phyloP scores from a whole-genome alignment of 1,140 invertebrate genomes.

The Forficula auricularia region DNA sequence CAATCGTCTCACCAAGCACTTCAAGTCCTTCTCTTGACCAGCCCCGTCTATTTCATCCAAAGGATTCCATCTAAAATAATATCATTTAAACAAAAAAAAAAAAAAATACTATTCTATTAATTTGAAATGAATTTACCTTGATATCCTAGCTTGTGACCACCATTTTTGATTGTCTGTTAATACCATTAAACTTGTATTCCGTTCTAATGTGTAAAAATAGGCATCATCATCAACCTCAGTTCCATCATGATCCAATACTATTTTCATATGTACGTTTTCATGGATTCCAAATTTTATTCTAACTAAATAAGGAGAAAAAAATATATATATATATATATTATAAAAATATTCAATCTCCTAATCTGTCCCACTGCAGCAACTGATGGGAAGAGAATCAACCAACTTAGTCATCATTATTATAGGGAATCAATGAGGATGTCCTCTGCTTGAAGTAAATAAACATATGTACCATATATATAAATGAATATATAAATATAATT shows the following conservation, averaged over 20 bases:
- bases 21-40: slow-evolving; percentile 32
- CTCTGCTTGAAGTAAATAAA: too few species aligned
- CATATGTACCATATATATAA: too few species aligned
- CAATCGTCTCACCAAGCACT: slow-evolving; percentile 48
- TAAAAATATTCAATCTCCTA: background rate
- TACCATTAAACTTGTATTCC: slow-evolving; percentile 63
- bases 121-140: slow-evolving; percentile 2
- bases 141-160: slow-evolving; percentile 23
- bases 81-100: background rate
- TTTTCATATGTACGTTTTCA: slow-evolving; percentile 38
- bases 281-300: slow-evolving; percentile 38
- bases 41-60: slow-evolving; percentile 29
- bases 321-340: background rate
- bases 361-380: background rate
- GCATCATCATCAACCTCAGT: slow-evolving; percentile 79
- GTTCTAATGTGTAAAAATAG: slow-evolving; percentile 67
- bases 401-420: too few species aligned
- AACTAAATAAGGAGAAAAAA: slow-evolving; percentile 13
- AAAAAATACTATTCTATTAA: background rate
- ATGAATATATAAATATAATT: too few species aligned
- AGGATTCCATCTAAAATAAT: slow-evolving; percentile 2
- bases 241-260: slow-evolving; percentile 64
- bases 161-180: slow-evolving; percentile 55
- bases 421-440: too few species aligned
- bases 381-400: slow-evolving; percentile 1